Conservation (phyloP, 2,888 invertebrate species). For the Pteria penguin region DNA sequence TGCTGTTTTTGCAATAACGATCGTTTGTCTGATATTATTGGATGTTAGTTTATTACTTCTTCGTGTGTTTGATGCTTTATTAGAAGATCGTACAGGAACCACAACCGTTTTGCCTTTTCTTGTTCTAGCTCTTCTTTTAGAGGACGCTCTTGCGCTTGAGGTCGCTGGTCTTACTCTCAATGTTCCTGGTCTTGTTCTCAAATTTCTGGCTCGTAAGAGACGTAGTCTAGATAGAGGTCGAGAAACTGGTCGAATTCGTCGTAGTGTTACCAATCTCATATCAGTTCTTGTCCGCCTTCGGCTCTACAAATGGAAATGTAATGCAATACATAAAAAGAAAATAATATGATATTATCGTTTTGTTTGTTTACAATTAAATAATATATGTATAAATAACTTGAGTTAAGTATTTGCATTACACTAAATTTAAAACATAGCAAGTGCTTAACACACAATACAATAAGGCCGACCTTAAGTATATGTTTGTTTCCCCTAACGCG, state of each 20-base stretch:
- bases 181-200: no score
- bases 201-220: neutral
- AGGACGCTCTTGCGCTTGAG: neutral
- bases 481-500: no score
- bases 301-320: no score
- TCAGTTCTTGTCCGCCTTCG: neutral
- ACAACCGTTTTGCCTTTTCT: neutral
- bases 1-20: slow-evolving; percentile 32
- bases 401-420: no score
- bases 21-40: slow-evolving; percentile 30
- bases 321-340: no score
- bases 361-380: no score
- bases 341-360: no score
- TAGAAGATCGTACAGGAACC: neutral
- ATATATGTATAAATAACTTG: no score
- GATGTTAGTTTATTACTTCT: slow-evolving; percentile 2
- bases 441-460: no score
- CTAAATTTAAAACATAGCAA: no score
- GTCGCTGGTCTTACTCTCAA: neutral
- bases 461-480: no score
- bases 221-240: neutral
- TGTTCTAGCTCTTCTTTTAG: neutral
- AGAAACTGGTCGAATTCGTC: neutral
- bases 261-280: neutral
- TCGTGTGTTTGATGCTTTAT: slow-evolving; percentile 2